Evolutionary conservation across 2,113 vertebrate genomes (phyloP).

Genomic region (Noturus placidus): DNA sequence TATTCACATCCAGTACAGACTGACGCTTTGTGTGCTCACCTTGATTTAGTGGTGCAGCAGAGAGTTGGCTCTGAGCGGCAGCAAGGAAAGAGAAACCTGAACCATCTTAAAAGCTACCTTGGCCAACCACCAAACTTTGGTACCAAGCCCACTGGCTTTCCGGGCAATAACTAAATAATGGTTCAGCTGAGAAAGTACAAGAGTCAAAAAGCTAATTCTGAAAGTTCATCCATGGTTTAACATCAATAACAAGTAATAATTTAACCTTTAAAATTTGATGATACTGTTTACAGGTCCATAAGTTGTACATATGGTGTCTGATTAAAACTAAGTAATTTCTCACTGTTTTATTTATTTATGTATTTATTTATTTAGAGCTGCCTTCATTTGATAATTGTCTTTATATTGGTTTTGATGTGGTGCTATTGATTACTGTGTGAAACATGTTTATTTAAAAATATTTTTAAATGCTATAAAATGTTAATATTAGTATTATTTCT

Average conservation of each 20-base stretch:
- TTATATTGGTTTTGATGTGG: background rate
- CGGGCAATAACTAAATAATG: constrained; percentile 41
- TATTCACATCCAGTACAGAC: constrained; percentile 46
- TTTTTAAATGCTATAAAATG: background rate
- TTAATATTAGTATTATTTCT: background rate
- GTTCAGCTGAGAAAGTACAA: constrained; percentile 21
- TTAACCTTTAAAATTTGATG: background rate
- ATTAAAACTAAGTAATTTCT: background rate
- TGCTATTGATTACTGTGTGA: background rate
- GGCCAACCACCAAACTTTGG: constrained; percentile 44
- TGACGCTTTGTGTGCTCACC: constrained; percentile 52
- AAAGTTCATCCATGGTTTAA: constrained; percentile 25
- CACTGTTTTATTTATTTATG: too few relatives aligned
- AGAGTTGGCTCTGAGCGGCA: constrained; percentile 34
- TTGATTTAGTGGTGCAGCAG: constrained; percentile 44
- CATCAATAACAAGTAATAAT: constrained; percentile 8
- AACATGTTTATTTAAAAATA: background rate
- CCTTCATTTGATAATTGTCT: background rate
- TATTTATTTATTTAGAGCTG: background rate
- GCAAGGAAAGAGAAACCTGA: constrained; percentile 47
- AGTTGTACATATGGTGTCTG: background rate
- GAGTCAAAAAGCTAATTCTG: constrained; percentile 20
- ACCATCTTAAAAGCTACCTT: constrained; percentile 51
- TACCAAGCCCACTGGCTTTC: constrained; percentile 37
- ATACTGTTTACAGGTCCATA: background rate